Conservation (phyloP, 2,888 invertebrate genomes). For the Campopleginae sp. region DNA sequence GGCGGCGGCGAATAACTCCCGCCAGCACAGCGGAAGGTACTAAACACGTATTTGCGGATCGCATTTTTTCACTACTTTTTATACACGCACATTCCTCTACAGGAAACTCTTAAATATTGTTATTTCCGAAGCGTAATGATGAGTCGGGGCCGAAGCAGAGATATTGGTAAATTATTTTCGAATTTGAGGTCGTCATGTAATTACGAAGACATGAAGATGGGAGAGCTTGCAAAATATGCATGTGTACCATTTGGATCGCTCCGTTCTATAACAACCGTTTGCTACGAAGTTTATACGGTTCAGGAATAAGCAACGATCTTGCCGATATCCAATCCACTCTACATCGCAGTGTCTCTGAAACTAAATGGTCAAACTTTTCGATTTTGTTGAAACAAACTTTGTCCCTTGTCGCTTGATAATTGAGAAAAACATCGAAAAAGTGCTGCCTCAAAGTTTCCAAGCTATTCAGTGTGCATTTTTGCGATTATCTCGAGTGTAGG, state of each 20-base stretch:
- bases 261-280: background rate
- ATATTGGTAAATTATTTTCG: background rate
- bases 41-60: background rate
- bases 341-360: no score
- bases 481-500: no score
- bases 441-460: no score
- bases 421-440: no score
- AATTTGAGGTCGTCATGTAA: background rate
- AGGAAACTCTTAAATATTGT: background rate
- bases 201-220: background rate
- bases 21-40: conserved; percentile 34
- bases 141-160: background rate
- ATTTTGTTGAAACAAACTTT: no score
- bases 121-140: background rate
- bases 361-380: no score
- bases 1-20: conserved; percentile 50
- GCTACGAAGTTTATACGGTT: no score
- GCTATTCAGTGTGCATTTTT: no score
- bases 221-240: background rate
- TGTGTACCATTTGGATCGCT: background rate
- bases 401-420: no score
- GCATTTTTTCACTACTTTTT: background rate
- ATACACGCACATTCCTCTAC: background rate
- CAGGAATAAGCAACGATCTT: no score
- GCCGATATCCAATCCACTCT: no score